These are phyloP conservation scores for Lanistes nyassanus DNA, from an alignment of 1,140 invertebrate genomes.

Conservation along the genomic window DNA sequence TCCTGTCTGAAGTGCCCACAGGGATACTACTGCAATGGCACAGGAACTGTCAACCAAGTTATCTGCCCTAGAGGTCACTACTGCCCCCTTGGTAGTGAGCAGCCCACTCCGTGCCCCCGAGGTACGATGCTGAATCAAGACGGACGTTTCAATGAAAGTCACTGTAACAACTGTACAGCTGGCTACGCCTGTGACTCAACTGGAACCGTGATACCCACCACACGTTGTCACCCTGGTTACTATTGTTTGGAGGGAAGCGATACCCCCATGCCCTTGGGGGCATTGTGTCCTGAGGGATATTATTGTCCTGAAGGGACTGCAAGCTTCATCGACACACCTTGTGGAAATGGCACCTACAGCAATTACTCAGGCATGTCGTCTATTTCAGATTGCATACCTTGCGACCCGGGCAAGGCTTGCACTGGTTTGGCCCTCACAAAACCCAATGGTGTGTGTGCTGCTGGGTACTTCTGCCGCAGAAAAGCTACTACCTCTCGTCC, in stretches of 20 bases:
- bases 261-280: constrained; percentile 41
- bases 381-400: constrained; percentile 50
- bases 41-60: constrained; percentile 47
- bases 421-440: constrained; percentile 48
- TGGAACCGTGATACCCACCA: constrained; percentile 39
- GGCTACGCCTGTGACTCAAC: constrained; percentile 58
- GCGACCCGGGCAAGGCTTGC: constrained; percentile 58
- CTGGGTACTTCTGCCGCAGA: constrained; percentile 57
- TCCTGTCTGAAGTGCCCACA: constrained; percentile 58
- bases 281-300: constrained; percentile 59
- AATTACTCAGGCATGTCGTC: constrained; percentile 42
- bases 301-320: constrained; percentile 59
- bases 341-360: constrained; percentile 61
- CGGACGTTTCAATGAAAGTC: constrained; percentile 47
- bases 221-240: constrained; percentile 49
- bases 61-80: constrained; percentile 60
- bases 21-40: constrained; percentile 60
- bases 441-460: constrained; percentile 57
- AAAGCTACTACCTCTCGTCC: constrained; percentile 55
- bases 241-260: constrained; percentile 55
- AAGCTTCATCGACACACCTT: constrained; percentile 49
- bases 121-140: constrained; percentile 52
- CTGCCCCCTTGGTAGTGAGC: constrained; percentile 57
- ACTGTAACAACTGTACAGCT: constrained; percentile 55
- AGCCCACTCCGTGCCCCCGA: constrained; percentile 56